phyloP scores from a whole-genome alignment of 2,888 invertebrate species.

The Invenusta paracnida region DNA sequence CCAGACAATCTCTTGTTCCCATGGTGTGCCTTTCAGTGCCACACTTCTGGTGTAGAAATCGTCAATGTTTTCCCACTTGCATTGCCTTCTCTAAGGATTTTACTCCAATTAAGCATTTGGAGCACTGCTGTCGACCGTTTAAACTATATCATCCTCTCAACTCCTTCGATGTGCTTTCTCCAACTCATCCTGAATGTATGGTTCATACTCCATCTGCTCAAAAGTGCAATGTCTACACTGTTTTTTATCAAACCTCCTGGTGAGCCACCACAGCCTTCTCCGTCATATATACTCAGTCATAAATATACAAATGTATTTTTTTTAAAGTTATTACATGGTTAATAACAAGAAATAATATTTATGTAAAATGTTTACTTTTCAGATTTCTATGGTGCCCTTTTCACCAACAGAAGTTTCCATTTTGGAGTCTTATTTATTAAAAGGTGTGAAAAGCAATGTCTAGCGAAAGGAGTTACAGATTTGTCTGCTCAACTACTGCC shows the following conservation, averaged over 20 bases:
- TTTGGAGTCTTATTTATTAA: not conserved
- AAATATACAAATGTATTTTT: too few species aligned
- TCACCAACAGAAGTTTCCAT: not conserved
- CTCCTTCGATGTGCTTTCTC: too few species aligned
- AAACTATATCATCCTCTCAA: too few species aligned
- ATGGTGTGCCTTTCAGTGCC: not conserved
- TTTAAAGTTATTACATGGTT: too few species aligned
- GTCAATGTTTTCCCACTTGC: not conserved
- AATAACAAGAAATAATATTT: too few species aligned
- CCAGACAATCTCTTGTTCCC: not conserved
- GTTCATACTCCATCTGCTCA: too few species aligned
- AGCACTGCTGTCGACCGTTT: too few species aligned
- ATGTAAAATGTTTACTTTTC: not conserved
- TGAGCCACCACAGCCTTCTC: too few species aligned
- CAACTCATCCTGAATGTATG: too few species aligned
- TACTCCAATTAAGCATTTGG: not conserved
- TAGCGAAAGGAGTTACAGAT: not conserved
- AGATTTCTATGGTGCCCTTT: not conserved
- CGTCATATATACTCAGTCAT: too few species aligned
- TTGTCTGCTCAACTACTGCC: not conserved
- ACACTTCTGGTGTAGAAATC: not conserved
- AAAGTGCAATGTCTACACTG: too few species aligned
- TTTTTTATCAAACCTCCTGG: too few species aligned
- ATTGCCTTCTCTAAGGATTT: not conserved
- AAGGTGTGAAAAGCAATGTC: not conserved